These are phyloP conservation scores for Nemurella pictetii DNA, from an alignment of 2,888 invertebrate genomes.

Conservation along the genomic window DNA sequence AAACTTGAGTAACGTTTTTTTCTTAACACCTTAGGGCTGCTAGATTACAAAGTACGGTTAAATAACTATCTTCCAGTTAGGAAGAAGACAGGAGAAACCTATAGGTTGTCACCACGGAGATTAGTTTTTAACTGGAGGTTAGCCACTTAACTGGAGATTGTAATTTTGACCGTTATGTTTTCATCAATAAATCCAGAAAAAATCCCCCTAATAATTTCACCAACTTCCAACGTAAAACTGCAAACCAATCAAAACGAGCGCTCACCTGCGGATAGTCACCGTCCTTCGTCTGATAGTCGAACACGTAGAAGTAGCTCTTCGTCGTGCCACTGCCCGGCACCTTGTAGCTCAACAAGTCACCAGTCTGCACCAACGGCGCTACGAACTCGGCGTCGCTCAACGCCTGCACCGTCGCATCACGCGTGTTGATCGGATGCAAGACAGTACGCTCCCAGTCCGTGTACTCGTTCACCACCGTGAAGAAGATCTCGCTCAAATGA, in stretches of 20 bases:
- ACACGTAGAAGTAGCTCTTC: constrained; percentile 86
- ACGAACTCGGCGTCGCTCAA: constrained; percentile 93
- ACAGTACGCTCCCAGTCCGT: constrained; percentile 96
- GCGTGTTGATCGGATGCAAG: constrained; percentile 83
- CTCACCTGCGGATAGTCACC: constrained; percentile 84
- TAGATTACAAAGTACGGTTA: too few relatives aligned
- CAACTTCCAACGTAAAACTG: too few relatives aligned
- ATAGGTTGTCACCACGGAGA: too few relatives aligned
- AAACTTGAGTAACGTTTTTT: too few relatives aligned
- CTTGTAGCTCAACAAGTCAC: constrained; percentile 71
- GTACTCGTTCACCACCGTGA: constrained; percentile 95
- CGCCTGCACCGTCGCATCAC: constrained; percentile 88
- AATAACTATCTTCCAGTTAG: too few relatives aligned
- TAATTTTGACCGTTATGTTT: not conserved
- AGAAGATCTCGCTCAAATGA: constrained; percentile 95
- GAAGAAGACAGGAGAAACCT: too few relatives aligned
- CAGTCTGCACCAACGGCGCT: constrained; percentile 85
- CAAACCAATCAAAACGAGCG: constrained; percentile 34
- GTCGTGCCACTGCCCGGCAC: constrained; percentile 31
- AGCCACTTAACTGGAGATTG: too few relatives aligned
- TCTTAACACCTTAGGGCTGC: too few relatives aligned
- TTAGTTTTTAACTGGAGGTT: too few relatives aligned
- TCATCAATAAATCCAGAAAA: too few relatives aligned
- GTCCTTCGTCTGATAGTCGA: constrained; percentile 88
- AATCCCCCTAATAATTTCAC: constrained; percentile 25